A percentile compares a stretch with the other conserved stretches of the same genome.
phyloP scores from a whole-genome alignment of 2,797 vertebrate species.

The Leucoraja ocellata region DNA sequence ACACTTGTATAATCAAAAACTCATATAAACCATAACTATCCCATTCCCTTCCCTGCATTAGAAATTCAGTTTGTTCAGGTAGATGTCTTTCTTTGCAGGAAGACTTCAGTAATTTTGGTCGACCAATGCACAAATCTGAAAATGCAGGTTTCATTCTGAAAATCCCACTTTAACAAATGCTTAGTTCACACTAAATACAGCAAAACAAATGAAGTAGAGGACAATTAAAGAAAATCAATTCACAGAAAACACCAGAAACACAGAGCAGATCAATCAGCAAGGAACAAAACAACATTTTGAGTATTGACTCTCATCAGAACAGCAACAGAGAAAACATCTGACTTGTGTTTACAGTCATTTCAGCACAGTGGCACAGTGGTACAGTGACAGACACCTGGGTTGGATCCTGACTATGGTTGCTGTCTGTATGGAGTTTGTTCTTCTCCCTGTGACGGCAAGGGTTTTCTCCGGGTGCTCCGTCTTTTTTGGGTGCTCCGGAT shows the following conservation, averaged over 20 bases:
- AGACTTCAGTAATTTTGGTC: background rate
- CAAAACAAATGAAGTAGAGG: background rate
- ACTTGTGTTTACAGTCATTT: background rate
- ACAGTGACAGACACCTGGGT: too few species aligned
- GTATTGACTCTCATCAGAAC: background rate
- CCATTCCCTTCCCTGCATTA: background rate
- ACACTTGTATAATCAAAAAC: background rate
- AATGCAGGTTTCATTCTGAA: background rate
- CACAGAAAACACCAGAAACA: slow-evolving; percentile 15
- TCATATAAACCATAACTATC: background rate
- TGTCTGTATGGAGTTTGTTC: too few species aligned
- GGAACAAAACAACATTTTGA: background rate
- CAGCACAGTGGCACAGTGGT: too few species aligned
- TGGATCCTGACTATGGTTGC: too few species aligned
- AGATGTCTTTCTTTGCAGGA: background rate
- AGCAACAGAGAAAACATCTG: slow-evolving; percentile 10
- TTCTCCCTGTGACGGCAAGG: too few species aligned
- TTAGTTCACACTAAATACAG: background rate
- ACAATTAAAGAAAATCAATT: slow-evolving; percentile 18
- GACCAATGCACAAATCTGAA: background rate
- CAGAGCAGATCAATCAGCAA: background rate
- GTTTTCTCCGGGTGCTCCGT: too few species aligned
- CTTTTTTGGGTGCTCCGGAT: too few species aligned
- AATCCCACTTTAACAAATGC: background rate
- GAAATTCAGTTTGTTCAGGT: background rate